Percentiles rank a stretch among this genome's conserved stretches.
Conservation (phyloP, 2,888 invertebrate species). For the Lottia scabra region DNA sequence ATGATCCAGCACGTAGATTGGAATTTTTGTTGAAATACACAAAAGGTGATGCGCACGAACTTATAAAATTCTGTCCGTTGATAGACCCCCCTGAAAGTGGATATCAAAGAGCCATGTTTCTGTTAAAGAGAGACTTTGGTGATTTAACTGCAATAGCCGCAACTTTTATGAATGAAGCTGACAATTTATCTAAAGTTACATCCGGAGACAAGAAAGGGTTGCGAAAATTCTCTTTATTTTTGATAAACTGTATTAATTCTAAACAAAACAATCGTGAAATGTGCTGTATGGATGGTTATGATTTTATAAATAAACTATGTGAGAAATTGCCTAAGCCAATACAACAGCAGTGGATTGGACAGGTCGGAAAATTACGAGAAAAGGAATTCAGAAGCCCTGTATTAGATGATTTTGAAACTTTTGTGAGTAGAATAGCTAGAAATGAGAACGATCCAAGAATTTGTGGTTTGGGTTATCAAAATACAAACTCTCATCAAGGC, state of each 20-base stretch:
- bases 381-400: neutral
- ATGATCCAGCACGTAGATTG: neutral
- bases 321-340: neutral
- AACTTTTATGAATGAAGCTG: neutral
- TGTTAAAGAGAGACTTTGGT: neutral
- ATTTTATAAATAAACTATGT: neutral
- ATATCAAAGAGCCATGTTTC: neutral
- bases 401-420: neutral
- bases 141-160: neutral
- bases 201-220: neutral
- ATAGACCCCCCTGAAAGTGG: neutral
- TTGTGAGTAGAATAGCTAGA: neutral
- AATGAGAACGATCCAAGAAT: neutral
- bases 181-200: neutral
- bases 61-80: neutral
- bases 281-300: neutral
- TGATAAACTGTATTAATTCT: neutral
- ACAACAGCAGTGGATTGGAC: neutral
- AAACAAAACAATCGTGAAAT: constrained; percentile 3
- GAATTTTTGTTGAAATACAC: constrained; percentile 2
- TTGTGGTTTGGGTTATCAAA: neutral
- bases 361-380: neutral
- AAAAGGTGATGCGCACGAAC: neutral
- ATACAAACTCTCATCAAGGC: neutral
- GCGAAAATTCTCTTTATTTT: neutral